Evolutionary conservation across 1,140 invertebrate species (phyloP), one percentile per base, ranked within the genome.

Genomic region (Ephestia elutella): DNA sequence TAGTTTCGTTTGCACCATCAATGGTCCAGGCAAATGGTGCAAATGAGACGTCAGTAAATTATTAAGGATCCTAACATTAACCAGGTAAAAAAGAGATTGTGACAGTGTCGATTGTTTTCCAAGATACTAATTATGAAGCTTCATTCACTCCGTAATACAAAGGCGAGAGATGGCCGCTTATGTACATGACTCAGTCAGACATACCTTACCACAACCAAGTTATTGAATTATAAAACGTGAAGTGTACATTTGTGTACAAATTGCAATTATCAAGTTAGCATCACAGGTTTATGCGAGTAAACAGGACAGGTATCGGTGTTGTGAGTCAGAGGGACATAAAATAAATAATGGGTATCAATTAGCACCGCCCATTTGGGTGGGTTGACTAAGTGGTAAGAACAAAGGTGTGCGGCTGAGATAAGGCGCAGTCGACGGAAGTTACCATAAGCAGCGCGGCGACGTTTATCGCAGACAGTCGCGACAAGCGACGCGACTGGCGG

Each of bases 351-450:
- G 68, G 62, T 69, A 71, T 68, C 65, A 79, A 74, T 79, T 74
- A 79, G 62, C 64, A 54, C 25, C 54, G 62, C 60, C 70, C 62
- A 70, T 70, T 79, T 68, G 64, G 65, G 63, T 60, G 56, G 38
- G 68, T 68, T 66, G 68, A 75, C 65, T 76, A 73, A 77, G 60
- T 72, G 60, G 67, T 66, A 71, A 65, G 71, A 82, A 83, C 76
- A 80, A 86, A 82, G 75, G 80, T 79, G 67, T 49, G 57, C 48
- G 60, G 57, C 66, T 21, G 28, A 74, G 73, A 79, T 77, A 80
- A 80, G 75, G 73, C 60, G 51, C 63, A 66, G 55, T 56, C 70
- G 65, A 63, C 75, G 77, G 78, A 85, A 78, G 77, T 78, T 61
- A 59, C 78, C 77, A 77, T 78, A 82, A 73, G 54, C 56, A 65